Base-by-base conservation (phyloP, 2,797 vertebrate genomes). In the Sparidentex hasta region DNA sequence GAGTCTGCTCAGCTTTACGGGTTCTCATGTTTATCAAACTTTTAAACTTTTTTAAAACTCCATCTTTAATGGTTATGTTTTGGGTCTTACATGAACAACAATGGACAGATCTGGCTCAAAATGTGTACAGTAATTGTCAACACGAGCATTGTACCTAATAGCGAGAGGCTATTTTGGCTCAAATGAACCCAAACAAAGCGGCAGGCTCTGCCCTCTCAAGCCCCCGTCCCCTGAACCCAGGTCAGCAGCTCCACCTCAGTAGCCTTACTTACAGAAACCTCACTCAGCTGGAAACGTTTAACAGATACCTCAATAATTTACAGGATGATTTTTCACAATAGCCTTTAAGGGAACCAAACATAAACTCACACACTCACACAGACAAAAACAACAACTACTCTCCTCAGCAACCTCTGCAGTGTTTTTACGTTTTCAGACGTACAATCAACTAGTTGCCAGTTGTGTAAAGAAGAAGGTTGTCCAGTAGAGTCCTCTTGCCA, bases 191-290 rank as follows among this genome's bases (percentile, higher is more conserved):
- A 25, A 69, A 74, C 61, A 59, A 23, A 5, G n/a, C 43, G 0
- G 41, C 82, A 13, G 58, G 29, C 74, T 69, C 82, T 65, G 67
- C 23, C 54, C 46, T 2, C 47, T 64, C 27, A 17, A 47, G 71
- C 71, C 63, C 52, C 63, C 43, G 70, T 67, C 71, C 61, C 70
- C 54, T 84, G 80, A 81, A 85, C 68, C 88, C 92, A 93, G 90
- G 92, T 90, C 90, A 85, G 87, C 91, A 91, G 86, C 87, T 91
- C 92, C 92, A 93, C 92, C 93, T 94, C 93, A 90, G 90, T 90
- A 91, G 93, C 94, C 94, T 94, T 95, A 93, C 83, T 77, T 80
- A 86, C 78, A 88, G 86, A 84, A 90, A 93, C 92, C 88, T 89
- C 90, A 83, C 87, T 89, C 86, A 85, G 92, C 90, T 88, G 85